These are phyloP conservation scores for Phyllostomus discolor DNA, from an alignment of 2,113 vertebrate species.

Conservation along the genomic window DNA sequence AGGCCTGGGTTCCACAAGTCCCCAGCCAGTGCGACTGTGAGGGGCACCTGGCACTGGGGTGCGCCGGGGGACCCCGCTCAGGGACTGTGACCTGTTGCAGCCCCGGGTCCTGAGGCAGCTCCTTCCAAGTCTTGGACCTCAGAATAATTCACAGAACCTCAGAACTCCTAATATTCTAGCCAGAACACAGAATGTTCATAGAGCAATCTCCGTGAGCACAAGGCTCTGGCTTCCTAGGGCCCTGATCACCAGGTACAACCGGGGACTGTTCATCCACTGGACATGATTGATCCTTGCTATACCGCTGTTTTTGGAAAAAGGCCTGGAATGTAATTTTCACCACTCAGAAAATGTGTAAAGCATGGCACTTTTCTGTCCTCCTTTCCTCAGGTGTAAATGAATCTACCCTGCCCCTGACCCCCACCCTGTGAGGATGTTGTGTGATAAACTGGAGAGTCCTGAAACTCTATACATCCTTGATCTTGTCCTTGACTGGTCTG, in stretches of 20 bases:
- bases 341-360: background rate
- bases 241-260: accelerated
- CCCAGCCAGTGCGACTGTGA: accelerated
- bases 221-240: background rate
- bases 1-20: accelerated
- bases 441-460: background rate
- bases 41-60: no score
- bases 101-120: background rate
- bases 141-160: conserved; percentile 40
- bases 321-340: background rate
- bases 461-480: background rate
- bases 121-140: background rate
- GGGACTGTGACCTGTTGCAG: background rate
- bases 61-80: accelerated
- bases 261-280: accelerated
- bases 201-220: accelerated
- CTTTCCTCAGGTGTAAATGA: background rate
- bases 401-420: background rate
- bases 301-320: background rate
- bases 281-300: background rate
- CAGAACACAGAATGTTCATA: conserved; percentile 3
- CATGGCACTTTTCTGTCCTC: background rate
- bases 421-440: background rate
- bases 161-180: background rate
- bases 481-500: background rate